A percentile compares a stretch with the other conserved stretches of the same genome.
Evolutionary conservation across 92 coral and sea anemone species (phyloP).

Genomic region (Chrysogorgia sp.): DNA sequence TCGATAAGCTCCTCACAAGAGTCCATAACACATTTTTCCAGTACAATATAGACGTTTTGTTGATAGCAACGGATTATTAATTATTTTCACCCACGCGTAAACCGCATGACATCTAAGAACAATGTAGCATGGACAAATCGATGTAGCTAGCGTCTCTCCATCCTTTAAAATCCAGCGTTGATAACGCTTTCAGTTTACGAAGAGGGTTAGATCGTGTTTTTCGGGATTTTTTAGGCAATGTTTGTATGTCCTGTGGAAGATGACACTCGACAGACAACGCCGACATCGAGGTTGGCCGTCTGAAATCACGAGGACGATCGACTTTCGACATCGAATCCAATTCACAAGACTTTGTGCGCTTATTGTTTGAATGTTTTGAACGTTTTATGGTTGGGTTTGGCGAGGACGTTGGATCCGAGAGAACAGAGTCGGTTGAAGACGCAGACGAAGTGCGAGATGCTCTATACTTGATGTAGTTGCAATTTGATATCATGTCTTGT

Average conservation of each 20-base stretch:
- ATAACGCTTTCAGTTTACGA: slow-evolving; percentile 83
- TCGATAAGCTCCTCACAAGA: too few species aligned
- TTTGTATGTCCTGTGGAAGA: neutral
- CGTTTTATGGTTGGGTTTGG: slow-evolving; percentile 12
- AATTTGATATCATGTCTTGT: slow-evolving; percentile 32
- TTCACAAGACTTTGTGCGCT: slow-evolving; percentile 15
- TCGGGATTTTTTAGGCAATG: slow-evolving; percentile 6
- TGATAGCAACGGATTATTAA: neutral
- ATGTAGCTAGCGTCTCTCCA: slow-evolving; percentile 89
- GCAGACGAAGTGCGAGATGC: neutral
- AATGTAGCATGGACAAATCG: slow-evolving; percentile 51
- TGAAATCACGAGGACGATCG: neutral
- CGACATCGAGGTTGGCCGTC: neutral
- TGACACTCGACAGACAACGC: neutral
- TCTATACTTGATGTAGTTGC: slow-evolving; percentile 13
- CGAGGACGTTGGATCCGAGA: neutral
- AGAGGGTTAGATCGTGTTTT: neutral
- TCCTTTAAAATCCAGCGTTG: slow-evolving; percentile 74
- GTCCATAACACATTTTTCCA: neutral
- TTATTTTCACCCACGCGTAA: neutral
- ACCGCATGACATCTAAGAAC: neutral
- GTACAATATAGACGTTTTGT: too few species aligned
- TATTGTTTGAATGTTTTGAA: neutral
- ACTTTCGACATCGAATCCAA: slow-evolving; percentile 1
- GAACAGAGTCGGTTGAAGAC: slow-evolving; percentile 8